Percentiles rank a stretch among this genome's conserved stretches.
Evolutionary conservation across 2,113 vertebrate species (phyloP).

Genomic region (Caloenas nicobarica): DNA sequence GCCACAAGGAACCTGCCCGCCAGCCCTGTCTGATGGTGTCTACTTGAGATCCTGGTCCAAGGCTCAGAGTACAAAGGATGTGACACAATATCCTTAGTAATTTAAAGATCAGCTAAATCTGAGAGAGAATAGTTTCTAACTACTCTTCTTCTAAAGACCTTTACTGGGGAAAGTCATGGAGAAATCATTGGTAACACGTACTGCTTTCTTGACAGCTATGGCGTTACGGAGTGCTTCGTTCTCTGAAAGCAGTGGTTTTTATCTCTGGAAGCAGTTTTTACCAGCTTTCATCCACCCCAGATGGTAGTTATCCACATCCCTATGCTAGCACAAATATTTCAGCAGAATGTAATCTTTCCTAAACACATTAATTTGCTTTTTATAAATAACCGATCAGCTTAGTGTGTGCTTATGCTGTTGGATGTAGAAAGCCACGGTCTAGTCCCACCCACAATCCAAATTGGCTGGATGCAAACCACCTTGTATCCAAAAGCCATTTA

Average conservation of each 20-base stretch:
- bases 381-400: background rate
- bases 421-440: background rate
- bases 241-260: background rate
- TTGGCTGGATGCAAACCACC: background rate
- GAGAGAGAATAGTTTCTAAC: background rate
- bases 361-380: slow-evolving; percentile 48
- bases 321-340: slow-evolving; percentile 12
- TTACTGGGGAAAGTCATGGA: background rate
- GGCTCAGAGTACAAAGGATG: background rate
- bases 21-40: background rate
- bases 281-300: background rate
- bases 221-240: background rate
- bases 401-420: background rate
- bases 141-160: background rate
- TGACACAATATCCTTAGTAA: background rate
- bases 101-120: background rate
- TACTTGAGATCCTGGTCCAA: background rate
- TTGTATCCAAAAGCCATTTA: slow-evolving; percentile 26
- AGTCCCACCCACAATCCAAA: background rate
- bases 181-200: background rate
- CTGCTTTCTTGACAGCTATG: background rate
- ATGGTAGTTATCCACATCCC: background rate
- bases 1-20: background rate
- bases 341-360: slow-evolving; percentile 27
- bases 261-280: background rate